phyloP scores from a whole-genome alignment of 2,797 vertebrate species.

The Pantherophis vulpinus region DNA sequence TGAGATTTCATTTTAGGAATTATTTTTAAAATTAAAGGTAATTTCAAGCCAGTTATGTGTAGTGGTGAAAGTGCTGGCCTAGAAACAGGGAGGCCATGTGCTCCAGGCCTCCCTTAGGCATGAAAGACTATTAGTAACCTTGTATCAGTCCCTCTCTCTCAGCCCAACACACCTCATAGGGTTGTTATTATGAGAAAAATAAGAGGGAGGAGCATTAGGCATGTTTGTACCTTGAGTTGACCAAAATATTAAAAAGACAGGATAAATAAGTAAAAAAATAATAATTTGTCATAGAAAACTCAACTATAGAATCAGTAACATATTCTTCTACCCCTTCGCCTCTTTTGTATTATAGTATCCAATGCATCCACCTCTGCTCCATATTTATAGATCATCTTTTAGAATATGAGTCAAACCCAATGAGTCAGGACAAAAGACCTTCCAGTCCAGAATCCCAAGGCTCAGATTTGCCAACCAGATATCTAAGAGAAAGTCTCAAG shows the following conservation, averaged over 20 bases:
- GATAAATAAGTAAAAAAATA: not conserved
- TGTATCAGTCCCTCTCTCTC: not conserved
- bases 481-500: not conserved
- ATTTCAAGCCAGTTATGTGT: not conserved
- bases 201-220: not conserved
- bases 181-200: not conserved
- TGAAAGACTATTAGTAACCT: not conserved
- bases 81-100: not conserved
- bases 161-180: not conserved
- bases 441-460: not conserved
- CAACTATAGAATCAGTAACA: not conserved
- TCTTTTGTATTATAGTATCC: not conserved
- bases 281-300: not conserved
- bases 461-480: not conserved
- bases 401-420: not conserved
- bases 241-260: not conserved
- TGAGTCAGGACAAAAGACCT: not conserved
- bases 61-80: not conserved
- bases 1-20: not conserved
- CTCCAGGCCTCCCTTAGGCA: not conserved
- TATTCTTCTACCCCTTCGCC: not conserved
- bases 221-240: not conserved
- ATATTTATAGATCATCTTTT: not conserved
- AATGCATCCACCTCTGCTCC: not conserved
- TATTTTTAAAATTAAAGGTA: not conserved